Conservation (phyloP, 2,113 vertebrate species). For the Myanophis thanlyinensis region DNA sequence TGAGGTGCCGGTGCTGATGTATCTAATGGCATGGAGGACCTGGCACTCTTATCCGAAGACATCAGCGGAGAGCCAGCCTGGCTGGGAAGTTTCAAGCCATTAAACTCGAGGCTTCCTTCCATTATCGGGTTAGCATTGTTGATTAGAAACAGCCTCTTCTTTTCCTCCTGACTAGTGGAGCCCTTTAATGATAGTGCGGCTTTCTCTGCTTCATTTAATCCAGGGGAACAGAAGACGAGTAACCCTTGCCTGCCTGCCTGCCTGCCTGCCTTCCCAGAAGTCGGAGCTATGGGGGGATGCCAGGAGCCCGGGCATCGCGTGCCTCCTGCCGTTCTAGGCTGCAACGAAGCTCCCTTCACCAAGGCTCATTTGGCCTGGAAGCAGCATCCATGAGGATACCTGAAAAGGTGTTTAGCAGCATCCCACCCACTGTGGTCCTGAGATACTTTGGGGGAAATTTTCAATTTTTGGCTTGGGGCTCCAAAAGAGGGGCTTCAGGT, state of each 20-base stretch:
- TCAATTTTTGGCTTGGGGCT: background rate
- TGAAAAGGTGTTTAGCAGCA: background rate
- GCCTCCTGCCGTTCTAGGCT: background rate
- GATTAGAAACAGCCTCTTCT: conserved; percentile 25
- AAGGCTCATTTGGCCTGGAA: background rate
- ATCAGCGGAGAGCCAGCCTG: conserved; percentile 1
- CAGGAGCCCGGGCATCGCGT: background rate
- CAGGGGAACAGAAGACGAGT: background rate
- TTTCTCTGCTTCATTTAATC: conserved; percentile 12
- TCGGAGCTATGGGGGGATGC: background rate
- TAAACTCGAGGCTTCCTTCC: conserved; percentile 11
- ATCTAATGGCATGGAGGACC: background rate
- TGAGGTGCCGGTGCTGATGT: background rate
- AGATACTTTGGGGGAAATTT: background rate
- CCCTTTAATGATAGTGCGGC: conserved; percentile 19
- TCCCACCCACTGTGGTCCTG: background rate
- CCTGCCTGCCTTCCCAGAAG: background rate
- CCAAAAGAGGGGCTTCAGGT: background rate
- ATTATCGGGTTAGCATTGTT: conserved; percentile 26
- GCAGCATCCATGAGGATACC: background rate
- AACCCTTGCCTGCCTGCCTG: conserved; percentile 1
- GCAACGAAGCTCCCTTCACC: background rate
- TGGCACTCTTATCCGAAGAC: conserved; percentile 8
- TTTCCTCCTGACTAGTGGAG: conserved; percentile 9
- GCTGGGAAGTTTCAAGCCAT: conserved; percentile 29